Evolutionary conservation across 2,797 vertebrate genomes (phyloP), one percentile per base, ranked within the genome.

Genomic region (Fistularia tabacaria): DNA sequence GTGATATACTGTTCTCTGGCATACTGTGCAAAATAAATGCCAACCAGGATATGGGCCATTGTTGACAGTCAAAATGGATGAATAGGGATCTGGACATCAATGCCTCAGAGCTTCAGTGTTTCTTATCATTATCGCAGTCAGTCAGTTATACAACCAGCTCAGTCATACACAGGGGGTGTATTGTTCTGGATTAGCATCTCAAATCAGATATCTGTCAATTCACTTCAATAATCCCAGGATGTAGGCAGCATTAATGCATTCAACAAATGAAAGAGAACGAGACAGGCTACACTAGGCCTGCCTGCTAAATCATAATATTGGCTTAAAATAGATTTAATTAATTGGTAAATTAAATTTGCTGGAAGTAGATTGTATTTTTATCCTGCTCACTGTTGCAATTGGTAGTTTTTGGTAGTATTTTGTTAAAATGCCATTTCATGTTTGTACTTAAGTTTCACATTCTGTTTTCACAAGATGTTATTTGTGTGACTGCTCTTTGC

Each of bases 111-210:
- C 38, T 36, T 73, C 61, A 40, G 57, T 65, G 50, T 66, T 62
- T 63, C 60, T 59, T 59, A 47, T 14, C 64, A 57, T 71, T 62
- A 43, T 58, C 64, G 60, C 65, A 75, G 73, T 73, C 79, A 70
- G 62, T 73, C 79, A 64, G 72, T 82, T 81, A 79, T 57, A 77
- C 77, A 85, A 81, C 66, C 67, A 52, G 76, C 82, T 82, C 81
- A 69, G 69, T 62, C 66, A 62, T 77, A 68, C n/a, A 81, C 69
- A 65, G 62, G 46, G 56, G 46, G 53, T 57, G 66, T 59, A 81
- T 80, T 83, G 77, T 85, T 87, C 82, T 68, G 77, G 80, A 85
- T 85, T 82, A 74, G 76, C 74, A 72, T 74, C 81, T 85, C 64
- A 82, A 87, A 87, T 82, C 81, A 85, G 79, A 86, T 85, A 80